phyloP scores from a whole-genome alignment of 2,888 invertebrate species.

The Sphaerophoria rueppellii region DNA sequence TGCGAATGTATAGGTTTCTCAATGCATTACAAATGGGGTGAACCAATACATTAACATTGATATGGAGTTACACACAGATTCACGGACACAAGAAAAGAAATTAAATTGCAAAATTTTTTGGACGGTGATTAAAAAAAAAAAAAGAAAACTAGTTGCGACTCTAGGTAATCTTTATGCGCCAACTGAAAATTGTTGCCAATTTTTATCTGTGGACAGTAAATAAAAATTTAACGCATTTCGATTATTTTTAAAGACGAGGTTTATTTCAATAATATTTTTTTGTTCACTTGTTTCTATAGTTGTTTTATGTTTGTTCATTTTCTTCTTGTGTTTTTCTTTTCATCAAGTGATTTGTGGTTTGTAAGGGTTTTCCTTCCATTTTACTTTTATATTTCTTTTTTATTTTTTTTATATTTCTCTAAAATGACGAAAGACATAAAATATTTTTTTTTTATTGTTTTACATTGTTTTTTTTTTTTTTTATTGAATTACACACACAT shows the following conservation, averaged over 20 bases:
- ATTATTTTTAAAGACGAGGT: conserved; percentile 71
- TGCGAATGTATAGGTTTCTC: too few relatives aligned
- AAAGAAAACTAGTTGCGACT: too few relatives aligned
- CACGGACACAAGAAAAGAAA: too few relatives aligned
- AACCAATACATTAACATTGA: too few relatives aligned
- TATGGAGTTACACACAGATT: too few relatives aligned
- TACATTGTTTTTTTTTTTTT: conserved; percentile 57
- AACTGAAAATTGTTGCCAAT: too few relatives aligned
- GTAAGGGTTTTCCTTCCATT: conserved; percentile 65
- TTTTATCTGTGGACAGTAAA: background rate
- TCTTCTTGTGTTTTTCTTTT: conserved; percentile 23
- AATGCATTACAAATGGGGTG: too few relatives aligned
- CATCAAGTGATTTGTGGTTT: conserved; percentile 67
- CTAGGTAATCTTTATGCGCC: too few relatives aligned
- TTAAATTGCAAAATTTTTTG: too few relatives aligned
- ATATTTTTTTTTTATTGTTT: conserved; percentile 58
- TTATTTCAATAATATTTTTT: conserved; percentile 69
- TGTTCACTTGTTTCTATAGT: conserved; percentile 51
- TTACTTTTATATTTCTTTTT: conserved; percentile 30
- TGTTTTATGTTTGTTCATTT: conserved; percentile 24
- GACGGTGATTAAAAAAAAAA: too few relatives aligned
- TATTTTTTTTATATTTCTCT: conserved; percentile 63
- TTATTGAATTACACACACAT: conserved; percentile 72
- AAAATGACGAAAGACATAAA: conserved; percentile 73
- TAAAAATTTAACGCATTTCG: background rate